Evolutionary conservation across 1,140 invertebrate genomes (phyloP), one percentile per base, ranked within the genome.

Genomic region (Atta colombica): DNA sequence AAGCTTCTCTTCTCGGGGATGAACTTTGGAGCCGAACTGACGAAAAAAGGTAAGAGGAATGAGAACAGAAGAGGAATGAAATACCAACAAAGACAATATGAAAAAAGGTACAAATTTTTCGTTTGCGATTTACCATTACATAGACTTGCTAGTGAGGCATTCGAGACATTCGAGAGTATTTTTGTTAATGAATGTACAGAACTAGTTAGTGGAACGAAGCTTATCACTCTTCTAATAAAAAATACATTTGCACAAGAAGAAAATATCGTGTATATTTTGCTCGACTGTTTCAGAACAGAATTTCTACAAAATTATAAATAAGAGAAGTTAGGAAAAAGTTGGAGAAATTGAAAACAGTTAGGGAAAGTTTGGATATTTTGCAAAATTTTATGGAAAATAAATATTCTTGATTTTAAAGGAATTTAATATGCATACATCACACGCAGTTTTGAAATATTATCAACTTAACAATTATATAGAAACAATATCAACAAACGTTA

Each of bases 1-100:
- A 75, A 60, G 68, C 80, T 45, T n/a, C 35, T 12, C 35, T 31
- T 55, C 61, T 31, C 49, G 51, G 74, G 6, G 31, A 74, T 10
- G 31, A 85, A 85, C 69, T 85, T 85, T 18, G 12, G 39, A 16
- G 25, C 7, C 16, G 45, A 31, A 7, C 28, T 45, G 39, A 3
- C 63, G 69, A 63, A 71, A 61, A 45, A n/a, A 7, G 3, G n/a
- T 16, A 53, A 53, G 74, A 35, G 25, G 25, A 16, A 10, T 3
- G 55, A 31, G 12, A 35, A 18, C 31, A 14, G 14, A 21, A 21
- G 21, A 21, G 21, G 21, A 21, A 10, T 16, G 31, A 58, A 35
- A 55, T 35, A 12, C 10, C 51, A 21, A 49, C 28, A 12, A 58
- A 28, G 66, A 74, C 35, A 60, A 51, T 82, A 82, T 25, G 18